These are phyloP conservation scores for Illadopsis cleaveri DNA, from an alignment of 2,113 vertebrate genomes.

Conservation along the genomic window DNA sequence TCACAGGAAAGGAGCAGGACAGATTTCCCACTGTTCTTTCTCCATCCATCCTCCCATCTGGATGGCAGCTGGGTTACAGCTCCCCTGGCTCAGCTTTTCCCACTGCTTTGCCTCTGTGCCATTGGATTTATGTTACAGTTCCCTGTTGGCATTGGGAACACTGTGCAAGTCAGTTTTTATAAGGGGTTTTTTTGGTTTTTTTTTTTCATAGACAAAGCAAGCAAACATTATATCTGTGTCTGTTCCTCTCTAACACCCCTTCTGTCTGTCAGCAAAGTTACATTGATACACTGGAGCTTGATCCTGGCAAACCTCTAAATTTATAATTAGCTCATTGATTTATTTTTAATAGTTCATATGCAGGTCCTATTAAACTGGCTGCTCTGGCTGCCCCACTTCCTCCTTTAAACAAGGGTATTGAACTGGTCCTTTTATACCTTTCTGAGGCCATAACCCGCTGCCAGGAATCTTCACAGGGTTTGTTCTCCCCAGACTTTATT, in stretches of 20 bases:
- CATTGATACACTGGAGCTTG: accelerated
- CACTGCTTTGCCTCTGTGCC: not conserved
- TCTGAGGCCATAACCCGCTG: not conserved
- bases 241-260: not conserved
- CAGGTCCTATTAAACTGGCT: not conserved
- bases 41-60: not conserved
- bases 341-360: not conserved
- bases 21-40: not conserved
- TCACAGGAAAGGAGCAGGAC: not conserved
- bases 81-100: not conserved
- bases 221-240: accelerated
- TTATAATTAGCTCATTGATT: not conserved
- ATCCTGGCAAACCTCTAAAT: not conserved
- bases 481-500: not conserved
- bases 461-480: not conserved
- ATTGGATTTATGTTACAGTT: not conserved
- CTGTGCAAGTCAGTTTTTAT: not conserved
- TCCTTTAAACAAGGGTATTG: not conserved
- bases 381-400: not conserved
- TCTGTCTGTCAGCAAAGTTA: not conserved
- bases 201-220: not conserved
- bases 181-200: not conserved
- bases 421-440: not conserved
- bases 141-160: not conserved
- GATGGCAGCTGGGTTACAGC: not conserved